Percentiles rank a stretch among this genome's conserved stretches.
Evolutionary conservation across 1,140 invertebrate genomes (phyloP).

Genomic region (Hyposmocoma kahamanoa): DNA sequence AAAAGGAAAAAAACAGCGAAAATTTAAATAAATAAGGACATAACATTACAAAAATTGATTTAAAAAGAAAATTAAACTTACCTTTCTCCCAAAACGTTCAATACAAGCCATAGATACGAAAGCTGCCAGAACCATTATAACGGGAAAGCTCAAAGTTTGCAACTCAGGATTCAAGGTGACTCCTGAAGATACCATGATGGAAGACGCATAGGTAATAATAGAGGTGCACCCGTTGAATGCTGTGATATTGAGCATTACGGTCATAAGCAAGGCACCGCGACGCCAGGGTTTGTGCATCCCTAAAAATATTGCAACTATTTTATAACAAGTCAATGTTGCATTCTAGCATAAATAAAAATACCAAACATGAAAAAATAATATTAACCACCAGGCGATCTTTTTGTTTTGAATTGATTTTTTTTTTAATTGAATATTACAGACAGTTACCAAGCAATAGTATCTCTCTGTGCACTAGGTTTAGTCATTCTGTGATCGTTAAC

Average conservation of each 20-base stretch:
- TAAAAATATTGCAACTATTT: slow-evolving; percentile 11
- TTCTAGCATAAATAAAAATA: not conserved
- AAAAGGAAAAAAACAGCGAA: too few relatives aligned
- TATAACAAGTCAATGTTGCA: not conserved
- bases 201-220: slow-evolving; percentile 25
- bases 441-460: not conserved
- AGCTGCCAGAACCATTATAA: slow-evolving; percentile 38
- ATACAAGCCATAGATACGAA: slow-evolving; percentile 23
- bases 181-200: slow-evolving; percentile 30
- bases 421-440: not conserved
- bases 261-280: slow-evolving; percentile 21
- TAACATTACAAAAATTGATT: too few relatives aligned
- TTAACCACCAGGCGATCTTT: not conserved
- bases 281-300: slow-evolving; percentile 25
- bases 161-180: slow-evolving; percentile 37
- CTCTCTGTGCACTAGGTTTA: too few relatives aligned
- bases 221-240: slow-evolving; percentile 20
- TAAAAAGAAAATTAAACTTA: slow-evolving; percentile 10
- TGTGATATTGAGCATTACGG: slow-evolving; percentile 15
- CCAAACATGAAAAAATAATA: not conserved
- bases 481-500: too few relatives aligned
- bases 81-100: slow-evolving; percentile 44
- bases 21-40: too few relatives aligned
- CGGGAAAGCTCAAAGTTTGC: slow-evolving; percentile 36
- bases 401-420: not conserved